A percentile compares a stretch with the other conserved stretches of the same genome.
Conservation (phyloP, 2,113 vertebrate genomes). For the Catharus bicknelli region DNA sequence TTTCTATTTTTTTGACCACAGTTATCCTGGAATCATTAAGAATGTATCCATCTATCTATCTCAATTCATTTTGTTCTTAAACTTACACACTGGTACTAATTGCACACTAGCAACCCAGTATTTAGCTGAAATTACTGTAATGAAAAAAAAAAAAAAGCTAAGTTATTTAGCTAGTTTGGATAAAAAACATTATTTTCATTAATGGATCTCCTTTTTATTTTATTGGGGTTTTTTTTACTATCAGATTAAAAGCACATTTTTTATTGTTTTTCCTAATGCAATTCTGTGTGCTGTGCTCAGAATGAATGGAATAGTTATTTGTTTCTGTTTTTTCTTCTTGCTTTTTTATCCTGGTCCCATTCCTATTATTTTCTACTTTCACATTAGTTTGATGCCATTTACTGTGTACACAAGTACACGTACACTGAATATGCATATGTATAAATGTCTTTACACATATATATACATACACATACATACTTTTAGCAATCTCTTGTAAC, state of each 20-base stretch:
- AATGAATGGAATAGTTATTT: slow-evolving; percentile 72
- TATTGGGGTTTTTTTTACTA: slow-evolving; percentile 67
- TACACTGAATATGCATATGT: neutral
- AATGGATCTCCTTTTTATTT: slow-evolving; percentile 76
- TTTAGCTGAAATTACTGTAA: slow-evolving; percentile 53
- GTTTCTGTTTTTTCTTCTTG: slow-evolving; percentile 56
- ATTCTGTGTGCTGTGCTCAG: slow-evolving; percentile 63
- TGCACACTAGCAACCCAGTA: slow-evolving; percentile 12
- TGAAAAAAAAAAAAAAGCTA: neutral
- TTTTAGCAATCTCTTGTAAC: neutral
- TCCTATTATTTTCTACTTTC: slow-evolving; percentile 63
- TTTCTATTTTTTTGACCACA: neutral
- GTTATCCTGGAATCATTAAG: neutral
- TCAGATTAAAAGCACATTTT: slow-evolving; percentile 73
- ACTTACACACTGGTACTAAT: slow-evolving; percentile 30
- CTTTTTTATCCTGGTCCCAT: slow-evolving; percentile 59
- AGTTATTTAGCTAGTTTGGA: slow-evolving; percentile 66
- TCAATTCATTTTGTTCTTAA: neutral
- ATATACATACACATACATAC: accelerated
- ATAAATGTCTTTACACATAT: neutral
- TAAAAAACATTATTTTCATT: slow-evolving; percentile 78
- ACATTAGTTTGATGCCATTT: neutral
- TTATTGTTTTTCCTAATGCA: slow-evolving; percentile 72
- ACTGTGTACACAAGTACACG: neutral
- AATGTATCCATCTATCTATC: neutral